Conservation (phyloP, 2,888 invertebrate species). For the Athripsodes cinereus region DNA sequence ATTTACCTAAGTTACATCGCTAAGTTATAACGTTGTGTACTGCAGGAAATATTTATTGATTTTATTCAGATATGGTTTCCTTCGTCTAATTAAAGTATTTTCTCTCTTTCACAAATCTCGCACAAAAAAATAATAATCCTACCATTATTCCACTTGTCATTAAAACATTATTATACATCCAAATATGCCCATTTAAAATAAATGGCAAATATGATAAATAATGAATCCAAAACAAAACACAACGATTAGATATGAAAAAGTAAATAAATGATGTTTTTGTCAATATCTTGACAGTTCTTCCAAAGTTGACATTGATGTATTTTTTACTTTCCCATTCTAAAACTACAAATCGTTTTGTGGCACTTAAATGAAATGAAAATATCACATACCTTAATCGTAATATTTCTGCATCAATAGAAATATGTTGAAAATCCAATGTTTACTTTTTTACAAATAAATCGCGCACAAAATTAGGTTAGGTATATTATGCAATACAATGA, state of each 20-base stretch:
- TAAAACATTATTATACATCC: no score
- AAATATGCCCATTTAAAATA: no score
- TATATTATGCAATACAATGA: slow-evolving; percentile 24
- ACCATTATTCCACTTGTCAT: no score
- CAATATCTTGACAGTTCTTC: slow-evolving; percentile 8
- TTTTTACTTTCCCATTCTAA: neutral
- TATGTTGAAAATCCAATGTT: slow-evolving; percentile 12
- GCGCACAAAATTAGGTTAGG: slow-evolving; percentile 19
- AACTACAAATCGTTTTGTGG: neutral
- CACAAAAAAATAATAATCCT: no score
- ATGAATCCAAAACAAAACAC: neutral
- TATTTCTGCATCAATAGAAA: slow-evolving; percentile 15
- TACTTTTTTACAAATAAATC: slow-evolving; percentile 18
- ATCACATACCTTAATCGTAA: slow-evolving; percentile 18
- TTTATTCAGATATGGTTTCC: no score
- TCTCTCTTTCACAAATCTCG: no score
- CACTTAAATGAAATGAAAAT: neutral
- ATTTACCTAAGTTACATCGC: no score
- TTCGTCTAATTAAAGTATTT: no score
- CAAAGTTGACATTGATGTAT: neutral
- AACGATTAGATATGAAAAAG: slow-evolving; percentile 2
- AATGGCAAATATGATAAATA: neutral
- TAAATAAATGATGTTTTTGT: slow-evolving; percentile 22
- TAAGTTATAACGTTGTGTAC: no score
- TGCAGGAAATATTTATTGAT: no score